Conservation (phyloP, 2,113 vertebrate species). For the Pampusana beccarii region DNA sequence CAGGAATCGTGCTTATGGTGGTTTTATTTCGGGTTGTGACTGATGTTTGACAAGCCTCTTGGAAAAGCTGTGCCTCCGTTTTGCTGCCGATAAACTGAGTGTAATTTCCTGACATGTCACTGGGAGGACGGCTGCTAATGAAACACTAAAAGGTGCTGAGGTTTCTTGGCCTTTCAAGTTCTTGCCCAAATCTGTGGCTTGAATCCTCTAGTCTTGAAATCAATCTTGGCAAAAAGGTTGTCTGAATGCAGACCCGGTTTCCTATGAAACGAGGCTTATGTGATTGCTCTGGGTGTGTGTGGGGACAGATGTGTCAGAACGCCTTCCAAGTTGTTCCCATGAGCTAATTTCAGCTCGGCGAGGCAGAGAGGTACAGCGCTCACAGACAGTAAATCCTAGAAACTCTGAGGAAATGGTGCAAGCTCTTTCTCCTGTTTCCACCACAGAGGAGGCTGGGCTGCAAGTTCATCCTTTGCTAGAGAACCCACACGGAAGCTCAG, state of each 20-base stretch:
- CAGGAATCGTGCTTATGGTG: neutral
- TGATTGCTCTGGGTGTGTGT: accelerated
- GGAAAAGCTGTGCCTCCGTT: neutral
- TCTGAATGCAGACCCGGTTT: neutral
- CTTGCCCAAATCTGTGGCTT: neutral
- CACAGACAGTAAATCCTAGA: neutral
- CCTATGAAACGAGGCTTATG: accelerated
- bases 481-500: neutral
- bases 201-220: neutral
- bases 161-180: neutral
- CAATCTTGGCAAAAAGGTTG: neutral
- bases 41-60: neutral
- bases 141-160: neutral
- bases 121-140: neutral
- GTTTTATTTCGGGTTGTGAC: neutral
- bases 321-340: neutral
- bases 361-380: neutral
- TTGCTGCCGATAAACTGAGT: neutral
- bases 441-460: neutral
- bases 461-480: neutral
- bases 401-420: neutral
- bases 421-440: neutral
- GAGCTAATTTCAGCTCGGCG: neutral
- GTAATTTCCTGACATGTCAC: neutral
- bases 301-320: neutral